Evolutionary conservation across 2,113 vertebrate genomes (phyloP), one percentile per base, ranked within the genome.

Genomic region (Delphinus delphis): DNA sequence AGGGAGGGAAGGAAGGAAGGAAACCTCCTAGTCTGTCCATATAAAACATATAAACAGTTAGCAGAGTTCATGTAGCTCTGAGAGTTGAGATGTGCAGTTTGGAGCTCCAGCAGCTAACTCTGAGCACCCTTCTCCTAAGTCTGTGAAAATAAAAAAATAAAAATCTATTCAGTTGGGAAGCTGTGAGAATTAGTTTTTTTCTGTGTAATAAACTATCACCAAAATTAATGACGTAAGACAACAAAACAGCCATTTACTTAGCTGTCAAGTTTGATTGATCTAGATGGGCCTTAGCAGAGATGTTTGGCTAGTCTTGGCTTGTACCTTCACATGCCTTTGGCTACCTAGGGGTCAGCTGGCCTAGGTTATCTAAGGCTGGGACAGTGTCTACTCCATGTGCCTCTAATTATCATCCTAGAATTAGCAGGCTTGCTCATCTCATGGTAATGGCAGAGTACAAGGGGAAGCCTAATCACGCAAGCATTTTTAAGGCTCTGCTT

Each of bases 121-220:
- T 82, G 84, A 98, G 88, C 89, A 96, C 92, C 96, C 91, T 96
- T 97, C 90, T 93, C 97, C 95, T 86, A 97, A 97, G 96, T 98
- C 65, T 21, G 17, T 95, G 95, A 97, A 87, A 96, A 97, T 96
- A 3, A 98, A 98, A 85, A 96, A 98, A 96, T 94, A 96, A 97
- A 96, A 97, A 98, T 97, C 13, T 68, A 21, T 63, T 81, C 31
- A 76, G 3, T 33, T 47, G 26, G 50, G 2, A n/a, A 67, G 2
- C 23, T 81, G 28, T 77, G 84, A 73, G 23, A 53, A 28, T 93
- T n/a, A 90, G 20, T 25, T 55, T 15, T 90, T 41, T 60, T 4
- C 13, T 93, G n/a, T 55, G 4, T 80, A 84, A 77, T 12, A 92
- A 87, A 31, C 33, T n/a, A 41, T 6, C 17, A 4, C 36, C 8